Evolutionary conservation across 1,140 invertebrate species (phyloP).

Genomic region (Heliconius hermathena): DNA sequence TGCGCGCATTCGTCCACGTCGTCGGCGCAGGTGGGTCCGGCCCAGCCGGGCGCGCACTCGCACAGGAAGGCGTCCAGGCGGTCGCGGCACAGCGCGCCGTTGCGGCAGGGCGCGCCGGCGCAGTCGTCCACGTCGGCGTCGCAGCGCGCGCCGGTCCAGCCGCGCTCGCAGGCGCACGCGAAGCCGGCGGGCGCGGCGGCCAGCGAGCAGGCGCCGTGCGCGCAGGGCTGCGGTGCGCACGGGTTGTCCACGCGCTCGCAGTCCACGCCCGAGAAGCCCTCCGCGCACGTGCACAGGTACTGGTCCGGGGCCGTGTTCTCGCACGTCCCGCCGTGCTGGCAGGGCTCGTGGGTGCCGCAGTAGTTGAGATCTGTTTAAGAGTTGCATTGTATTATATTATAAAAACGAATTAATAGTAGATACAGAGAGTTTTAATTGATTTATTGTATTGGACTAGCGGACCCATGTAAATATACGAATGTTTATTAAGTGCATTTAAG

Average conservation of each 20-base stretch:
- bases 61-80: conserved; percentile 84
- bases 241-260: conserved; percentile 96
- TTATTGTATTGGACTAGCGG: too few species aligned
- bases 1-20: conserved; percentile 86
- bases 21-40: conserved; percentile 60
- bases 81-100: conserved; percentile 92
- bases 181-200: conserved; percentile 81
- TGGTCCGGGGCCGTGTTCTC: conserved; percentile 96
- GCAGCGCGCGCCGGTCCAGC: conserved; percentile 93
- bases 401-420: too few species aligned
- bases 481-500: too few species aligned
- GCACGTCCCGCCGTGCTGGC: conserved; percentile 97
- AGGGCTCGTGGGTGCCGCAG: conserved; percentile 98
- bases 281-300: conserved; percentile 95
- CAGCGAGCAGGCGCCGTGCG: conserved; percentile 89
- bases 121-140: conserved; percentile 82
- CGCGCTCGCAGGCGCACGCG: conserved; percentile 91
- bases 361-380: conserved; percentile 92
- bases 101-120: conserved; percentile 91
- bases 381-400: too few species aligned
- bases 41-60: conserved; percentile 78
- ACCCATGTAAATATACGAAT: too few species aligned
- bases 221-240: conserved; percentile 93
- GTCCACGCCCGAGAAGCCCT: conserved; percentile 94
- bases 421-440: too few species aligned